Evolutionary conservation across 2,888 invertebrate genomes (phyloP).

Genomic region (Eucera pruinosa): DNA sequence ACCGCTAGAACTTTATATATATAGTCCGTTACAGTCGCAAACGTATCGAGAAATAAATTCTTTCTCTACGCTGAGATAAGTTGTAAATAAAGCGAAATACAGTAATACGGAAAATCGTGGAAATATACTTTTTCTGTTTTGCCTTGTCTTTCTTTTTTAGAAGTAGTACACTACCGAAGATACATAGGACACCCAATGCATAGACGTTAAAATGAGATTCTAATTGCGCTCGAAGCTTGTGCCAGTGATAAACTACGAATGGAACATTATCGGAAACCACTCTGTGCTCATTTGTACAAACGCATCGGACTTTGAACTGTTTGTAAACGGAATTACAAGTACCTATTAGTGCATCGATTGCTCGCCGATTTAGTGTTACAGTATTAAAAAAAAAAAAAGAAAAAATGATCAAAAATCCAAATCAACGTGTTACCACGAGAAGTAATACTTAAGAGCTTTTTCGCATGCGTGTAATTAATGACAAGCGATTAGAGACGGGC

Average conservation of each 20-base stretch:
- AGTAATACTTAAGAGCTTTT: slow-evolving; percentile 1
- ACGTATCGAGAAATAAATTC: not conserved
- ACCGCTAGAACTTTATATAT: slow-evolving; percentile 7
- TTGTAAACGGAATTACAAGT: slow-evolving; percentile 6
- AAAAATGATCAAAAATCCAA: too few relatives aligned
- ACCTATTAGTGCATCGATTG: not conserved
- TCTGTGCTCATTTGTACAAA: not conserved
- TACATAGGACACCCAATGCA: slow-evolving; percentile 40
- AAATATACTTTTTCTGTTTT: too few relatives aligned
- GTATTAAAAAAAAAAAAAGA: not conserved
- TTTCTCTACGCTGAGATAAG: slow-evolving; percentile 2
- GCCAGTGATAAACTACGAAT: not conserved
- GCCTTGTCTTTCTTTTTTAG: too few relatives aligned
- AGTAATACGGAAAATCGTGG: not conserved
- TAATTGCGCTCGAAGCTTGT: slow-evolving; percentile 9
- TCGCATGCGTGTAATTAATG: slow-evolving; percentile 43
- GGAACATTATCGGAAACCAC: not conserved
- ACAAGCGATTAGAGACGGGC: too few relatives aligned
- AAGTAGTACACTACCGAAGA: not conserved
- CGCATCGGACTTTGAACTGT: slow-evolving; percentile 31
- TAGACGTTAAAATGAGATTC: slow-evolving; percentile 36
- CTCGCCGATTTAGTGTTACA: not conserved
- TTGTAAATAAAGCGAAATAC: slow-evolving; percentile 15
- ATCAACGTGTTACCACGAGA: not conserved
- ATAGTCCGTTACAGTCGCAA: not conserved